Conservation (phyloP, 2,113 vertebrate genomes). For the Spea multiplicata region DNA sequence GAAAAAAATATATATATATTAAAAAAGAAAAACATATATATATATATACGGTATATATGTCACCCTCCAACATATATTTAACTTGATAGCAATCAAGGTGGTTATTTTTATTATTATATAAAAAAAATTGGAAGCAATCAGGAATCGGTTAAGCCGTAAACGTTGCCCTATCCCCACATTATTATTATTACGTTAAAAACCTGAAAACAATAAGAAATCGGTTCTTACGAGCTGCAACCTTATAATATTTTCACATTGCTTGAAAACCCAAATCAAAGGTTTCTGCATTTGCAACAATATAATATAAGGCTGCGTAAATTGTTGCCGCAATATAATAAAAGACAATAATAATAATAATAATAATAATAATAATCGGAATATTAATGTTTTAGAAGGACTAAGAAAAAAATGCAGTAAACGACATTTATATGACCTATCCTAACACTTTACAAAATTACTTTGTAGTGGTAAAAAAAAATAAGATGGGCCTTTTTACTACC, state of each 20-base stretch:
- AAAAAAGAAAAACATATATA: too few relatives aligned
- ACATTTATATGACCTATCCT: constrained; percentile 78
- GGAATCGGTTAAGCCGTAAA: neutral
- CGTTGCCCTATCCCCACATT: neutral
- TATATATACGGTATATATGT: too few relatives aligned
- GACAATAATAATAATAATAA: too few relatives aligned
- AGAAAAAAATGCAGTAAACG: constrained; percentile 50
- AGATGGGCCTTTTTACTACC: constrained; percentile 81
- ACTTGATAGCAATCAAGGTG: neutral
- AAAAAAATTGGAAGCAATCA: neutral
- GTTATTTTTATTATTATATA: neutral
- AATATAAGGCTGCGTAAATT: too few relatives aligned
- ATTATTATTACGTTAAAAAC: too few relatives aligned
- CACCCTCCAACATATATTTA: neutral
- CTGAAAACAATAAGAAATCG: too few relatives aligned
- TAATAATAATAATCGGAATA: constrained; percentile 13
- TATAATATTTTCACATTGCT: too few relatives aligned
- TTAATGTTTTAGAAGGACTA: constrained; percentile 44
- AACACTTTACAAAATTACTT: constrained; percentile 81
- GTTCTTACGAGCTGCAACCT: too few relatives aligned
- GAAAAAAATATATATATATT: too few relatives aligned
- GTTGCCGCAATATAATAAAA: too few relatives aligned
- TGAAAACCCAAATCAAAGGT: too few relatives aligned
- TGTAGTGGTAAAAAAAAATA: constrained; percentile 72
- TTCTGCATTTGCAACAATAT: too few relatives aligned